Conservation (phyloP, 2,113 vertebrate species). For the Athene noctua region DNA sequence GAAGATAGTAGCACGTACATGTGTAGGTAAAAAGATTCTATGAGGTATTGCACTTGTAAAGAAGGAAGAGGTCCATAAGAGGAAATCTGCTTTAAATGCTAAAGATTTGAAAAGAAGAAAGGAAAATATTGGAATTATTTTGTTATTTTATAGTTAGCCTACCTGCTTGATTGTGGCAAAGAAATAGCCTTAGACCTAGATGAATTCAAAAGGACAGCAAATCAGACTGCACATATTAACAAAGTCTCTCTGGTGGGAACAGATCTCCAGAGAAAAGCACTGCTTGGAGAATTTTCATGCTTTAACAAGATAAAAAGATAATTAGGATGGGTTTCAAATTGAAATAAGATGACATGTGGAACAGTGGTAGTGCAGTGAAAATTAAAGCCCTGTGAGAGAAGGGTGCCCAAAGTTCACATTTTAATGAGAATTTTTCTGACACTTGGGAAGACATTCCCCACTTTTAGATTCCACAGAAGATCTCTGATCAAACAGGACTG, state of each 20-base stretch:
- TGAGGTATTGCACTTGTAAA: background rate
- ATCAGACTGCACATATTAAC: background rate
- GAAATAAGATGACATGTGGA: slow-evolving; percentile 16
- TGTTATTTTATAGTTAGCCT: background rate
- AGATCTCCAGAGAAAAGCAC: slow-evolving; percentile 4
- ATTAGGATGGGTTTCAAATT: slow-evolving; percentile 30
- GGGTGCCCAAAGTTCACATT: background rate
- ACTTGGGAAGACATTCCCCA: background rate
- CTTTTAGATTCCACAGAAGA: background rate
- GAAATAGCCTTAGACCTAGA: background rate
- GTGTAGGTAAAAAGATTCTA: background rate
- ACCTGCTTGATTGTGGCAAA: background rate
- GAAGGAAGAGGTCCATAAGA: background rate
- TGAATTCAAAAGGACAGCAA: background rate
- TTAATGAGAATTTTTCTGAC: slow-evolving; percentile 58
- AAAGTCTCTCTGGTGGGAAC: background rate
- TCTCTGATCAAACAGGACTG: background rate
- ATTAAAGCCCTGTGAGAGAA: slow-evolving; percentile 27
- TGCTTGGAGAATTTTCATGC: slow-evolving; percentile 18
- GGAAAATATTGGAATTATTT: background rate
- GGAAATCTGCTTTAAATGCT: background rate
- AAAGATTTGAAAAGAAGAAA: background rate
- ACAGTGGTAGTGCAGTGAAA: background rate
- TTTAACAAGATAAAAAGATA: slow-evolving; percentile 45
- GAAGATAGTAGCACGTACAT: background rate